Evolutionary conservation across 2,888 invertebrate genomes (phyloP), one percentile per base, ranked within the genome.

Genomic region (Ochropleura plecta): DNA sequence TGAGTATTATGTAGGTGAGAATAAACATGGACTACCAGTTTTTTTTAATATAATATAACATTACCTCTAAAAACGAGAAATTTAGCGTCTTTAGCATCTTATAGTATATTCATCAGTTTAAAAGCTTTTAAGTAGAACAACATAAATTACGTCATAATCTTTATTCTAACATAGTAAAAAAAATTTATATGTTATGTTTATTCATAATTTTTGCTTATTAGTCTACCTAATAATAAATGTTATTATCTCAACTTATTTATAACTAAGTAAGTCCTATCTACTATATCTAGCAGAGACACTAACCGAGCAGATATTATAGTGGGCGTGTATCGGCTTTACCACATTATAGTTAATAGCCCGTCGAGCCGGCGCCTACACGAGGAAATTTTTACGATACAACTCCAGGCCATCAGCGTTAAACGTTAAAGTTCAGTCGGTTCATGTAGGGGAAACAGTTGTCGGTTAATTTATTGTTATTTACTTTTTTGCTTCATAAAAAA

Each of bases 281-380:
- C 18, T 49, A 59, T 30, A 30, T 46, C 53, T 8, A n/a, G 51
- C 44, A 60, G 68, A 68, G 16, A 69, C 63, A 40, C 63, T 73
- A 64, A 69, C 49, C 40, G 55, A 71, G 71, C 49, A 68, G 66
- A 63, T 76, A 83, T 79, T 72, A 80, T 64, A 65, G 57, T 59
- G 44, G 64, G 51, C 66, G 51, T 73, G 66, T 79, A 83, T 79
- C 59, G 74, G 72, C 69, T 78, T 85, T 62, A 76, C 62, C 63
- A 86, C 90, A 92, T 92, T 90, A 91, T 87, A 89, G 88, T 91
- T 93, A 92, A 93, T 91, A 91, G 90, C 86, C 89, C 93, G 93
- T 88, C 94, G 91, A 88, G 86, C 89, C 79, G 93, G 92, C 93
- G 92, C 93, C 92, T 83, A 79, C 76, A 85, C 82, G 86, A 90